These are phyloP conservation scores for Mastigias papua DNA, from an alignment of 30 jellyfish, hydroid and myxozoan genomes.

Conservation along the genomic window DNA sequence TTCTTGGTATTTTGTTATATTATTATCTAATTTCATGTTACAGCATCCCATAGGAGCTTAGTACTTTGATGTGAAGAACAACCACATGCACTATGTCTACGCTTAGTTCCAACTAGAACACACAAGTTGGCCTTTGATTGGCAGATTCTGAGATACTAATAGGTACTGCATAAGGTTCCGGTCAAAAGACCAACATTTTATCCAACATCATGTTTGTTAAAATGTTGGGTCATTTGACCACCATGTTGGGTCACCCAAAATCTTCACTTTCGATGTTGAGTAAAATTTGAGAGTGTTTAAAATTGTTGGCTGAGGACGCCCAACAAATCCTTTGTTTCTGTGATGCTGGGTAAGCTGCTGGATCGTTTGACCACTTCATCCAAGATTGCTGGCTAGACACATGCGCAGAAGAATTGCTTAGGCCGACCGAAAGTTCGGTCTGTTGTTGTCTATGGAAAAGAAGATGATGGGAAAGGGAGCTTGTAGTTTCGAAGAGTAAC, in stretches of 20 bases:
- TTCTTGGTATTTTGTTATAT: too few species aligned
- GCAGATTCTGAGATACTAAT: too few species aligned
- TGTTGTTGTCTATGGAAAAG: not conserved
- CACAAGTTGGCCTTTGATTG: too few species aligned
- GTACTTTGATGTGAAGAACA: too few species aligned
- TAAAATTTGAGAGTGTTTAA: not conserved
- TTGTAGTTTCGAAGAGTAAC: not conserved
- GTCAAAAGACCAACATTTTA: not conserved
- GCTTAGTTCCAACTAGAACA: too few species aligned
- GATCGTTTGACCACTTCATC: conserved; percentile 1
- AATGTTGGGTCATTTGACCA: too few species aligned
- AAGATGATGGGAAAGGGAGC: not conserved
- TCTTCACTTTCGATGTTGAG: not conserved
- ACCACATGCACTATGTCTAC: too few species aligned
- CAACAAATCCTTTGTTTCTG: not conserved
- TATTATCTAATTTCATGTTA: too few species aligned
- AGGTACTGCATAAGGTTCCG: too few species aligned
- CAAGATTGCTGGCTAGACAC: not conserved
- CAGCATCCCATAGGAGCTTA: too few species aligned
- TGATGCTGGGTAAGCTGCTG: not conserved
- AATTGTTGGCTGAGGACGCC: not conserved
- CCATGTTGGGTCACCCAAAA: conserved; percentile 24
- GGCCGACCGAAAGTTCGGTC: too few species aligned
- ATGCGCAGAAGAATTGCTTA: not conserved
- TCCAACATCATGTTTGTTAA: not conserved